Conservation (phyloP, 2,888 invertebrate genomes). For the Eueremaeus valkanovi region DNA sequence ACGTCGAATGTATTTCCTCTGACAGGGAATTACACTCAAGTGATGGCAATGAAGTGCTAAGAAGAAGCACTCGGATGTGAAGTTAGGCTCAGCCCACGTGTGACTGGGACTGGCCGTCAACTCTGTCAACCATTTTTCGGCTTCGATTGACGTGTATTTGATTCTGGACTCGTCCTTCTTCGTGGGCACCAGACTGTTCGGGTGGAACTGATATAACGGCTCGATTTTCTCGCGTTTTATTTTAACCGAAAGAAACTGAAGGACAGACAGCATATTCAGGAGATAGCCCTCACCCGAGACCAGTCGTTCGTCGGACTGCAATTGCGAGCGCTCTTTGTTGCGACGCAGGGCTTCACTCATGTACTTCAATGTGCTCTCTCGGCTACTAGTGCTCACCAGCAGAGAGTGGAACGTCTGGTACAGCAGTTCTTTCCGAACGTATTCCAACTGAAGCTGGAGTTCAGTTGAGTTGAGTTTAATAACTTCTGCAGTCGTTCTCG, state of each 20-base stretch:
- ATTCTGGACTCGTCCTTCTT: conserved; percentile 64
- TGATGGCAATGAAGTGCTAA: conserved; percentile 91
- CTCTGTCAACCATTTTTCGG: conserved; percentile 67
- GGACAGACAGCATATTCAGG: conserved; percentile 83
- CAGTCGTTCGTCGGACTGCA: conserved; percentile 70
- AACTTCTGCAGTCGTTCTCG: conserved; percentile 47
- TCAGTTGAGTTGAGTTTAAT: conserved; percentile 59
- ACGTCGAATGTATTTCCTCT: conserved; percentile 75
- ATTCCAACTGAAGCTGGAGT: conserved; percentile 73
- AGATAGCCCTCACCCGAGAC: conserved; percentile 92
- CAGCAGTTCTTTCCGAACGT: conserved; percentile 55
- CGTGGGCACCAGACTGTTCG: conserved; percentile 54
- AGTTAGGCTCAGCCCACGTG: conserved; percentile 73
- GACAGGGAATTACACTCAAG: conserved; percentile 79
- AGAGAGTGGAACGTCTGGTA: conserved; percentile 78
- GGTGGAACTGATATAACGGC: conserved; percentile 80
- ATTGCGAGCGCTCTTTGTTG: conserved; percentile 81
- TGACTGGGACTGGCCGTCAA: conserved; percentile 56
- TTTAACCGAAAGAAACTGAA: conserved; percentile 83
- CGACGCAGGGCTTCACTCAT: conserved; percentile 69
- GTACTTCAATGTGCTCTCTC: conserved; percentile 73
- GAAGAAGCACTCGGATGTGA: conserved; percentile 96
- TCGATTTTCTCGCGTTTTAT: conserved; percentile 83
- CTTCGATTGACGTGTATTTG: conserved; percentile 75
- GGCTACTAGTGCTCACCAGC: conserved; percentile 72